These are phyloP conservation scores for Cheumatopsyche charites DNA, from an alignment of 1,140 invertebrate species.

Conservation along the genomic window DNA sequence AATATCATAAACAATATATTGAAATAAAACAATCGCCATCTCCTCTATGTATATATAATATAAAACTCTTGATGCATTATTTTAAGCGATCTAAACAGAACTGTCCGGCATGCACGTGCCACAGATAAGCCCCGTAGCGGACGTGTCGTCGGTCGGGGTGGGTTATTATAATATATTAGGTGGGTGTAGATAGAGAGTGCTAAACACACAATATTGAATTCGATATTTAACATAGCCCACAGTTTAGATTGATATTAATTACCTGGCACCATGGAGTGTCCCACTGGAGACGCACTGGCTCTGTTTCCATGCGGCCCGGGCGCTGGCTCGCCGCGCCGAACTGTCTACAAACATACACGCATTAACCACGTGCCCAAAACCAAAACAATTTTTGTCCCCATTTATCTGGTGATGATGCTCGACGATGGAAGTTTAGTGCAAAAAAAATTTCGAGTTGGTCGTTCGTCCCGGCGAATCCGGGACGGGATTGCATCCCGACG, in stretches of 20 bases:
- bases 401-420: no score
- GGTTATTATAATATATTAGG: background rate
- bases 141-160: constrained; percentile 9
- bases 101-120: constrained; percentile 24
- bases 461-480: no score
- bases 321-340: constrained; percentile 76
- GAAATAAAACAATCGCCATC: background rate
- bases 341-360: constrained; percentile 74
- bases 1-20: no score
- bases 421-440: no score
- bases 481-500: no score
- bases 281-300: constrained; percentile 76
- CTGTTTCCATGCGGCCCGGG: constrained; percentile 77
- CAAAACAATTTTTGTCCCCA: background rate
- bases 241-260: constrained; percentile 22
- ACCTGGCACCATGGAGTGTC: constrained; percentile 65
- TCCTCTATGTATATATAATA: background rate
- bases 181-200: constrained; percentile 4
- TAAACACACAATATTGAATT: constrained; percentile 20
- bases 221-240: background rate
- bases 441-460: no score
- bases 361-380: constrained; percentile 53
- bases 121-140: constrained; percentile 16
- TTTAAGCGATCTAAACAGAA: constrained; percentile 9
- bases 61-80: background rate